A percentile compares a stretch with the other conserved stretches of the same genome.
Conservation (phyloP, 2,888 invertebrate species). For the Myopa tessellatipennis region DNA sequence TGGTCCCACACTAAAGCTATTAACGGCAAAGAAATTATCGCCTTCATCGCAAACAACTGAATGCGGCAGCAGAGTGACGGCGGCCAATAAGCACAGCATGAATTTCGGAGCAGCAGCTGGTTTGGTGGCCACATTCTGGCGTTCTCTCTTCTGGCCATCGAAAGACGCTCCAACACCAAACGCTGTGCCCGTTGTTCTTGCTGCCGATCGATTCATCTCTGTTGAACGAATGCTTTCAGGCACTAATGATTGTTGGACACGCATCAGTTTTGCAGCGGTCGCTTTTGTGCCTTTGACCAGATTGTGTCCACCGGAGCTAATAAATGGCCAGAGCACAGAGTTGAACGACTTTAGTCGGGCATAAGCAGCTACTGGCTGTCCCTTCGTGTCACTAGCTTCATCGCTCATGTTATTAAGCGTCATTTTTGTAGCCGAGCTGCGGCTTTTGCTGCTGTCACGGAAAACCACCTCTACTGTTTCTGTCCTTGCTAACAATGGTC, state of each 20-base stretch:
- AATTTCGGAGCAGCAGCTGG: constrained; percentile 45
- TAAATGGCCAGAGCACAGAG: constrained; percentile 31
- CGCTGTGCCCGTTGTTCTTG: not conserved
- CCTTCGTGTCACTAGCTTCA: not conserved
- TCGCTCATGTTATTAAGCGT: not conserved
- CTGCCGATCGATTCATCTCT: not conserved
- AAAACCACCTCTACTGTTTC: not conserved
- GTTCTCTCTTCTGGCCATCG: not conserved
- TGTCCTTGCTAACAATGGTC: not conserved
- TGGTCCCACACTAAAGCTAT: constrained; percentile 63
- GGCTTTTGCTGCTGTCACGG: not conserved
- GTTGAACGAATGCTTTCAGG: constrained; percentile 11
- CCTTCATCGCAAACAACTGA: constrained; percentile 62
- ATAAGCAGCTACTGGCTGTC: constrained; percentile 21
- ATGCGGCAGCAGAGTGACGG: constrained; percentile 57
- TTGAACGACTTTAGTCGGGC: constrained; percentile 34
- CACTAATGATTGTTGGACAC: constrained; percentile 63
- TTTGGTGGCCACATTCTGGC: not conserved
- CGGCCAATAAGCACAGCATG: constrained; percentile 56
- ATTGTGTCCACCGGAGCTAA: constrained; percentile 11
- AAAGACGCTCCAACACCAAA: constrained; percentile 14
- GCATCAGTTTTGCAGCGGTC: constrained; percentile 54
- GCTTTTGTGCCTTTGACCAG: constrained; percentile 25
- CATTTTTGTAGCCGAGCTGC: not conserved
- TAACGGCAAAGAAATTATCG: constrained; percentile 65